Evolutionary conservation across 1,140 invertebrate genomes (phyloP).

Genomic region (Magallana ariakensis): DNA sequence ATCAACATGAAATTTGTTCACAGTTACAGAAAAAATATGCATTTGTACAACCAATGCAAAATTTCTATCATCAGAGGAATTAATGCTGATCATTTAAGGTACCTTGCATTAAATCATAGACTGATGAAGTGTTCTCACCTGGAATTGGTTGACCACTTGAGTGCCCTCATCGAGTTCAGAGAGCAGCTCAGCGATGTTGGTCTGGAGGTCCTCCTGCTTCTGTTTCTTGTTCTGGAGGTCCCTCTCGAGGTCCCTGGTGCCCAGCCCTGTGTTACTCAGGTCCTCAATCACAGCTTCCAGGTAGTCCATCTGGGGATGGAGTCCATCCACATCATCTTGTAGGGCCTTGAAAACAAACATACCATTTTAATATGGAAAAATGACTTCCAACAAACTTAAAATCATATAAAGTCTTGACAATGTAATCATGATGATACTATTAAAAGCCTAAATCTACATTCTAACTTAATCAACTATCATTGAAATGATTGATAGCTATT

Average conservation of each 20-base stretch:
- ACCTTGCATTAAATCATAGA: too few species aligned
- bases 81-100: too few species aligned
- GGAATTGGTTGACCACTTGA: constrained; percentile 84
- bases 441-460: too few species aligned
- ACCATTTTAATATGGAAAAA: neutral
- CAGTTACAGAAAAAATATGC: too few species aligned
- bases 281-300: constrained; percentile 87
- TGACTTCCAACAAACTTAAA: neutral
- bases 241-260: constrained; percentile 87
- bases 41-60: too few species aligned
- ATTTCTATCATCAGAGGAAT: too few species aligned
- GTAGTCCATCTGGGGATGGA: constrained; percentile 85
- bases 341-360: constrained; percentile 62
- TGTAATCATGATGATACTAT: too few species aligned
- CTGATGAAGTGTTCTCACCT: constrained; percentile 81
- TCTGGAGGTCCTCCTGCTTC: constrained; percentile 88
- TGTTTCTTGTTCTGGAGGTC: constrained; percentile 88
- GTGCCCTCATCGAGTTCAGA: constrained; percentile 92
- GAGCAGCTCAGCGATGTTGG: constrained; percentile 88
- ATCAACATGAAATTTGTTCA: neutral
- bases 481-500: too few species aligned
- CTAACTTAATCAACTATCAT: too few species aligned
- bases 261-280: constrained; percentile 85
- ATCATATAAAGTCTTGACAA: too few species aligned
- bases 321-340: constrained; percentile 84